Conservation (phyloP, 2,113 vertebrate genomes). For the Pao palembangensis region DNA sequence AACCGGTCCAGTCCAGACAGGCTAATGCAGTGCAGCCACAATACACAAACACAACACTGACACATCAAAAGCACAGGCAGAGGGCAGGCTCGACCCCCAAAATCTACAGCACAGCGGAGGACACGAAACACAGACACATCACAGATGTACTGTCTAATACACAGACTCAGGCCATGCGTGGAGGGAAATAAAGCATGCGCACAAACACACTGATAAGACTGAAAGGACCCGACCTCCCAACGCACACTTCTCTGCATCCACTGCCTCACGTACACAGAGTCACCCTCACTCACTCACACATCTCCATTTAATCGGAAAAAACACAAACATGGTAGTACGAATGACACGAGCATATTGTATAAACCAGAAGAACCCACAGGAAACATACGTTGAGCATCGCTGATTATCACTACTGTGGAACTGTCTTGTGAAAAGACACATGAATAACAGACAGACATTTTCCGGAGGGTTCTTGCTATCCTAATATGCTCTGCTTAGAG, state of each 20-base stretch:
- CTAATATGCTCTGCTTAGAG: conserved; percentile 68
- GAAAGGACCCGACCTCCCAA: conserved; percentile 7
- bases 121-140: conserved; percentile 26
- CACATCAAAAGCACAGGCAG: conserved; percentile 39
- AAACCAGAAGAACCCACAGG: conserved; percentile 77
- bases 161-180: conserved; percentile 48
- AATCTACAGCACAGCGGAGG: conserved; percentile 11
- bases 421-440: conserved; percentile 34
- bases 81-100: conserved; percentile 35
- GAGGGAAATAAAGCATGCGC: conserved; percentile 49
- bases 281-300: not conserved
- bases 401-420: conserved; percentile 34
- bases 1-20: conserved; percentile 43
- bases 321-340: conserved; percentile 60
- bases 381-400: conserved; percentile 60
- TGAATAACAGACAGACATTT: conserved; percentile 60
- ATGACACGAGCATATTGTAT: conserved; percentile 68
- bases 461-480: conserved; percentile 74
- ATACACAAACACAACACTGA: conserved; percentile 51
- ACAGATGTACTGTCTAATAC: conserved; percentile 16
- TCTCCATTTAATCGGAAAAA: conserved; percentile 30
- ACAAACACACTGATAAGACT: conserved; percentile 41
- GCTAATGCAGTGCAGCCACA: conserved; percentile 48
- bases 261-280: not conserved
- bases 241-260: conserved; percentile 18